Evolutionary conservation across 2,797 vertebrate species (phyloP).

Genomic region (Parotocinclus haroldoi): DNA sequence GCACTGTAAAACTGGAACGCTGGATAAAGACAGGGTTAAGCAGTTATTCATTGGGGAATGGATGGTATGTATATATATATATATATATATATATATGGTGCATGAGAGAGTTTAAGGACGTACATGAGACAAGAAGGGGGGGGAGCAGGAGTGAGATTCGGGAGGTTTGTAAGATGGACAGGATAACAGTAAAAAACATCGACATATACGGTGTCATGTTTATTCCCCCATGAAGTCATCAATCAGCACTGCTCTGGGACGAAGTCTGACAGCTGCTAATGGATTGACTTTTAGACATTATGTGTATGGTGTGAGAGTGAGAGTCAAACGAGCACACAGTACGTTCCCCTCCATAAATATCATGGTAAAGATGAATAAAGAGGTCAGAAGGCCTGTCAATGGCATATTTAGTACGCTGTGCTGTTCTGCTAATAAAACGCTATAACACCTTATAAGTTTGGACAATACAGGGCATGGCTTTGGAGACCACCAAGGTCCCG

Average conservation of each 20-base stretch:
- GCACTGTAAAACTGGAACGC: constrained; percentile 1
- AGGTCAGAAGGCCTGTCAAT: too few relatives aligned
- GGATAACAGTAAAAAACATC: constrained; percentile 45
- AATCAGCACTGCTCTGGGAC: constrained; percentile 58
- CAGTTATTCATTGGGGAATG: background rate
- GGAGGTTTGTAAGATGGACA: constrained; percentile 18
- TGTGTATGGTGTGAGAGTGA: too few relatives aligned
- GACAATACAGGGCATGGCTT: too few relatives aligned
- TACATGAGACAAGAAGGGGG: constrained; percentile 12
- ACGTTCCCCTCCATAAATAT: too few relatives aligned
- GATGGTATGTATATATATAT: too few relatives aligned
- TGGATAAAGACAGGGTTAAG: constrained; percentile 5
- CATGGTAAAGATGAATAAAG: too few relatives aligned
- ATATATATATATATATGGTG: background rate
- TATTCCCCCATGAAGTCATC: constrained; percentile 73
- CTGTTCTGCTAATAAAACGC: too few relatives aligned
- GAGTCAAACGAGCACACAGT: too few relatives aligned
- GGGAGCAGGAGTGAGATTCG: constrained; percentile 24
- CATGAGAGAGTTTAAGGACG: background rate
- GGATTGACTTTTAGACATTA: too few relatives aligned
- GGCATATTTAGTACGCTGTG: too few relatives aligned
- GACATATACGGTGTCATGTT: constrained; percentile 63
- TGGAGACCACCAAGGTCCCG: too few relatives aligned
- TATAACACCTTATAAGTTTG: too few relatives aligned
- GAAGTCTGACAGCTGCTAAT: constrained; percentile 61